These are phyloP conservation scores for Halcyon chelicuti DNA, from an alignment of 2,797 vertebrate genomes.

Conservation along the genomic window DNA sequence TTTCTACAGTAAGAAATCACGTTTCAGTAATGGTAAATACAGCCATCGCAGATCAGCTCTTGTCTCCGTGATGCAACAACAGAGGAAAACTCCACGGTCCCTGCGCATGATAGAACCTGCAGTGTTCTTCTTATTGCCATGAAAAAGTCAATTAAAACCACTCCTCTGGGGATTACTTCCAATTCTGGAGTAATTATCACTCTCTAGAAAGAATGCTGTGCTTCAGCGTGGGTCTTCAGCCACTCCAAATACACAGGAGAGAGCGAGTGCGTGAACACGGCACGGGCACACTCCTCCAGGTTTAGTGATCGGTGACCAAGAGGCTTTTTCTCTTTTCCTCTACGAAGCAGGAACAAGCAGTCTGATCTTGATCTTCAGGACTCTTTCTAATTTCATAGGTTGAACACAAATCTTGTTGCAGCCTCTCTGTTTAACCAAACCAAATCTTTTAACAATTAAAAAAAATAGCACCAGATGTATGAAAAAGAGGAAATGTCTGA, in stretches of 20 bases:
- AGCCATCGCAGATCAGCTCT: conserved; percentile 26
- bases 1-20: conserved; percentile 67
- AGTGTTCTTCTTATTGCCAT: conserved; percentile 76
- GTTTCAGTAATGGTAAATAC: conserved; percentile 50
- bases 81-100: conserved; percentile 54
- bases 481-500: conserved; percentile 78
- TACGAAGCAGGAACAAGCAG: background rate
- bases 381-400: background rate
- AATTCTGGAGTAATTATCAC: conserved; percentile 47
- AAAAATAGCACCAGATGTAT: conserved; percentile 80
- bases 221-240: conserved; percentile 49
- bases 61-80: background rate
- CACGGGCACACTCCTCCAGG: background rate
- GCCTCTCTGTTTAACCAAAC: conserved; percentile 63
- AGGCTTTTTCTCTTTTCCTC: conserved; percentile 15
- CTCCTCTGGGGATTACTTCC: conserved; percentile 46
- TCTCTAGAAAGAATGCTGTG: conserved; percentile 43
- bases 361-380: conserved; percentile 26
- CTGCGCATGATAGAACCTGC: conserved; percentile 38
- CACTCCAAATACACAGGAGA: background rate
- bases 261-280: background rate
- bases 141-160: conserved; percentile 60
- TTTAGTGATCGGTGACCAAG: background rate
- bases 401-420: conserved; percentile 48
- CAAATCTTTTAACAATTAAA: conserved; percentile 68